Percentiles rank a stretch among this genome's conserved stretches.
Evolutionary conservation across 2,113 vertebrate species (phyloP).

Genomic region (Clarias gariepinus): DNA sequence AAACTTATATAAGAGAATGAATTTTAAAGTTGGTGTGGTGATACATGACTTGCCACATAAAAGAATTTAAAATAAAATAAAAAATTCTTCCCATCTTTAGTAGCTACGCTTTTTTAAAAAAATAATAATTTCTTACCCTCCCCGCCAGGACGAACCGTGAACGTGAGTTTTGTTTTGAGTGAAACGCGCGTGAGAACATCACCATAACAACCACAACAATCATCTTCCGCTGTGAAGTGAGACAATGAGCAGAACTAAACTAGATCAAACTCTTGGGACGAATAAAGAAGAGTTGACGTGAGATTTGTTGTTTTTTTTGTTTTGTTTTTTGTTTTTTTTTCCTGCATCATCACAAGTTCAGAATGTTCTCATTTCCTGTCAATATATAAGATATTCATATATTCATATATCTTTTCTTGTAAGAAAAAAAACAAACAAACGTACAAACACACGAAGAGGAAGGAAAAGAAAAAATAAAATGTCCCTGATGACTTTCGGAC

Average conservation of each 20-base stretch:
- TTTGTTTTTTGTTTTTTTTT: slow-evolving; percentile 15
- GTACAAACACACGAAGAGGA: slow-evolving; percentile 23
- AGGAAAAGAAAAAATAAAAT: slow-evolving; percentile 42
- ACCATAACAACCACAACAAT: slow-evolving; percentile 18
- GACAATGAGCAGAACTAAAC: slow-evolving; percentile 32
- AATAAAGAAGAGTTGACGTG: slow-evolving; percentile 31
- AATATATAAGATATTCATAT: slow-evolving; percentile 63
- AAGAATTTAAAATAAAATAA: too few species aligned
- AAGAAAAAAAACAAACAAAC: slow-evolving; percentile 50
- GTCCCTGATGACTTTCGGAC: slow-evolving; percentile 54
- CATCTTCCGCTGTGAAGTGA: slow-evolving; percentile 25
- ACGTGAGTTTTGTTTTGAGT: neutral
- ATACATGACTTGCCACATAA: too few species aligned
- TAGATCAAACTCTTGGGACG: slow-evolving; percentile 32
- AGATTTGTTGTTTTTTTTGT: slow-evolving; percentile 10
- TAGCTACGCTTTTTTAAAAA: too few species aligned
- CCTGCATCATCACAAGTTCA: slow-evolving; percentile 47
- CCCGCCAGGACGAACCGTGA: neutral
- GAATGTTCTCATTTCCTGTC: slow-evolving; percentile 52
- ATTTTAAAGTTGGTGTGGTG: too few species aligned
- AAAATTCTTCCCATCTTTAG: too few species aligned
- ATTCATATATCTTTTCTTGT: slow-evolving; percentile 53
- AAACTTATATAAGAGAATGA: too few species aligned
- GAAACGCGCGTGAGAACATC: neutral
- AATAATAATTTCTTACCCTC: too few species aligned